A percentile compares a stretch with the other conserved stretches of the same genome.
Evolutionary conservation across 2,113 vertebrate genomes (phyloP).

Genomic region (Myotis yumanensis): DNA sequence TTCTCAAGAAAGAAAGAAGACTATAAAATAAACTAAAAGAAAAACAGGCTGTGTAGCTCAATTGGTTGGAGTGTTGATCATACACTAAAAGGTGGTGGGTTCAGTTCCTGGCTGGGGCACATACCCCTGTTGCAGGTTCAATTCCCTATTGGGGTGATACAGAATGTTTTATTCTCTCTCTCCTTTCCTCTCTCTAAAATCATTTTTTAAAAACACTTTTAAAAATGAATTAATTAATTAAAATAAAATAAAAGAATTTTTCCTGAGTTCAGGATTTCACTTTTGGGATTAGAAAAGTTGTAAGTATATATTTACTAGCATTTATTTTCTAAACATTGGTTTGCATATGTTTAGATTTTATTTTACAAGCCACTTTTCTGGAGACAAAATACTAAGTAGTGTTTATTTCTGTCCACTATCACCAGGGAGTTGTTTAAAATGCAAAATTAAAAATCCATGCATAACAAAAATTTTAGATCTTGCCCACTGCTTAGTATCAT

Average conservation of each 20-base stretch:
- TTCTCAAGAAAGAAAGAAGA: conserved; percentile 34
- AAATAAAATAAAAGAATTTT: neutral
- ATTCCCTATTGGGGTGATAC: too few species aligned
- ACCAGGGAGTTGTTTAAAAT: conserved; percentile 5
- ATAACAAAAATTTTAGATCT: conserved; percentile 37
- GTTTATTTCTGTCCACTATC: neutral
- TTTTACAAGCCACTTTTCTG: neutral
- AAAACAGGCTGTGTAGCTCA: neutral
- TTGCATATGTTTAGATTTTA: neutral
- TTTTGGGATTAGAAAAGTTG: neutral
- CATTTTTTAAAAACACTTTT: too few species aligned
- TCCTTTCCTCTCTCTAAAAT: too few species aligned
- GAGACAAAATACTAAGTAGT: conserved; percentile 10
- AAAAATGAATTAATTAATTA: neutral
- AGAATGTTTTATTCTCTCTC: too few species aligned
- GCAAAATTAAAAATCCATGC: conserved; percentile 42
- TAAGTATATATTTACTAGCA: conserved; percentile 19
- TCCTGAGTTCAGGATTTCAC: conserved; percentile 15
- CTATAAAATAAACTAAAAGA: neutral
- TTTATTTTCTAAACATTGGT: conserved; percentile 1
- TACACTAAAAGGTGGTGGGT: too few species aligned
- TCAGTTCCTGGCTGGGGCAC: too few species aligned
- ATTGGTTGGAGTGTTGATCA: too few species aligned
- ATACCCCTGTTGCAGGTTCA: too few species aligned
- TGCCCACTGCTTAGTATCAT: conserved; percentile 19